Evolutionary conservation across 2,797 vertebrate species (phyloP), one percentile per base, ranked within the genome.

Genomic region (Sitta carolinensis): DNA sequence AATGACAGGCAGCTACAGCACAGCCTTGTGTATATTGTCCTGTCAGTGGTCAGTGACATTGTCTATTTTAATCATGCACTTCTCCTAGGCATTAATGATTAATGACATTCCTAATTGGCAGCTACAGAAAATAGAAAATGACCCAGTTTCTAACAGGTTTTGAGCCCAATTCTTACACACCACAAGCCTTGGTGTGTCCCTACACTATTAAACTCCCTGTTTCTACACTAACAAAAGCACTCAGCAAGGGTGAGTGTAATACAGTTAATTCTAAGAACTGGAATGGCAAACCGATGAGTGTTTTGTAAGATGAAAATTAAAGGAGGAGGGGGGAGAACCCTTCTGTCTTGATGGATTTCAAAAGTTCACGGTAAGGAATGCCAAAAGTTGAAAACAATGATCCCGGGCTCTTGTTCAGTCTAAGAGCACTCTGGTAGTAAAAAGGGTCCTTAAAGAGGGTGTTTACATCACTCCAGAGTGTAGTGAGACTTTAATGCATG

Each of bases 391-490:
- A 36, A 87, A 95, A 95, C 82, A 89, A 87, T n/a, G 43, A 87
- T 84, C 36, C 27, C 45, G 40, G 34, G 72, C 63, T 92, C 84
- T 81, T 89, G 58, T 69, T 89, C 64, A 62, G 20, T 40, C 34
- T 73, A 79, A 75, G 84, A 94, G 84, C 87, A 84, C 82, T 94
- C 52, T 27, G 62, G 47, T 55, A 67, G 43, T 38, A 69, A 66
- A 90, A 93, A 89, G 16, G 34, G 79, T 94, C 73, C 89, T 92
- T 70, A 84, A 90, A 73, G 42, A 87, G 59, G 34, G 36, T 93
- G 84, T 90, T 94, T 94, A 96, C 90, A 96, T 85, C 92, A 89
- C 89, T 95, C 82, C 67, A 93, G 45, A 95, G 34, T 2, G 29
- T 45, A 84, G 45, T n/a, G 66, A 95, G 91, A 69, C 63, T 90